These are phyloP conservation scores for Pemphigus obesinymphae DNA, from an alignment of 1,140 invertebrate species.

Conservation along the genomic window DNA sequence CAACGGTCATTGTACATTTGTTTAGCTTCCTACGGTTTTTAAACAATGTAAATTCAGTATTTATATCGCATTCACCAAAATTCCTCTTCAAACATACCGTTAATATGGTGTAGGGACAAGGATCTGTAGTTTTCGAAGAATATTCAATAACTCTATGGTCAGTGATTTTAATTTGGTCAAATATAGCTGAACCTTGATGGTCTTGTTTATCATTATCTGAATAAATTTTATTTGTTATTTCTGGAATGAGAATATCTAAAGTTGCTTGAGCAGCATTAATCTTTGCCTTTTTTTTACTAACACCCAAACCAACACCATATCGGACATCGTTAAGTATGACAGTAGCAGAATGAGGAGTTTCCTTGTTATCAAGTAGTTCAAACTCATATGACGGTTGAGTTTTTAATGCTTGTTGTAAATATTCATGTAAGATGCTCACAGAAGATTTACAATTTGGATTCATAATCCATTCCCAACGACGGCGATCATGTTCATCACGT, in stretches of 20 bases:
- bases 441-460: conserved; percentile 88
- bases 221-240: conserved; percentile 67
- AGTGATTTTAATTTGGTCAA: conserved; percentile 87
- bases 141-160: conserved; percentile 91
- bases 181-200: conserved; percentile 61
- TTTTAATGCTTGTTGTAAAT: conserved; percentile 88
- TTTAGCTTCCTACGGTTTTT: conserved; percentile 87
- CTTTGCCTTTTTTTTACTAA: conserved; percentile 93
- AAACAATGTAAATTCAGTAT: conserved; percentile 83
- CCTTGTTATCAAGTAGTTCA: conserved; percentile 69
- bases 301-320: conserved; percentile 87
- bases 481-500: conserved; percentile 14
- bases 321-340: conserved; percentile 87
- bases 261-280: conserved; percentile 83
- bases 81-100: conserved; percentile 87
- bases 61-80: conserved; percentile 82
- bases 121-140: conserved; percentile 90
- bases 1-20: conserved; percentile 90
- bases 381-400: conserved; percentile 90
- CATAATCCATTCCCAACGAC: conserved; percentile 77
- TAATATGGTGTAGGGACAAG: conserved; percentile 87
- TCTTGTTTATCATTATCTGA: conserved; percentile 14
- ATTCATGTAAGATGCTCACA: conserved; percentile 93
- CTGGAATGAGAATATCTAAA: conserved; percentile 87
- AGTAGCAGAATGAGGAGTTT: conserved; percentile 58